These are phyloP conservation scores for Nomada flava DNA, from an alignment of 2,888 invertebrate genomes.

Conservation along the genomic window DNA sequence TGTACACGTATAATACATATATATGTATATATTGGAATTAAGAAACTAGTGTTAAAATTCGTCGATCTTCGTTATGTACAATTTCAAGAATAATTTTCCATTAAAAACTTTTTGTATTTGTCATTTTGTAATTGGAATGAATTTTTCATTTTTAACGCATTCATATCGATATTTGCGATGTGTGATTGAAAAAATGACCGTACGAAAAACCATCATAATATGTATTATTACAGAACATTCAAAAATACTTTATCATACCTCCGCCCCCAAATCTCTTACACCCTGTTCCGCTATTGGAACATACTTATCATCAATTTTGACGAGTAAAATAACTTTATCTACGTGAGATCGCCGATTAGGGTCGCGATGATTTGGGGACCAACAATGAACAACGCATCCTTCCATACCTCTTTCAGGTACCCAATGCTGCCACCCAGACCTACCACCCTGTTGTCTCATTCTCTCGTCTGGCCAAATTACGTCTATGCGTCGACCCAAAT, in stretches of 20 bases:
- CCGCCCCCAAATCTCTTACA: conserved; percentile 91
- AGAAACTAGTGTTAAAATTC: conserved; percentile 56
- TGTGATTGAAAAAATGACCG: conserved; percentile 27
- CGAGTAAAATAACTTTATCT: conserved; percentile 94
- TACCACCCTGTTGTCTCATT: conserved; percentile 94
- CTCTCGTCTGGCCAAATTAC: conserved; percentile 98
- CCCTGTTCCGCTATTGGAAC: conserved; percentile 97
- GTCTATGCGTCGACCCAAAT: conserved; percentile 94
- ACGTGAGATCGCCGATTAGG: conserved; percentile 95
- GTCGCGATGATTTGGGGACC: conserved; percentile 97
- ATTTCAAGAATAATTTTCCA: conserved; percentile 56
- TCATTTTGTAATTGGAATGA: conserved; percentile 59
- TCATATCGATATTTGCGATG: conserved; percentile 26
- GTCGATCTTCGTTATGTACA: conserved; percentile 54
- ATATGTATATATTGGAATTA: conserved; percentile 38
- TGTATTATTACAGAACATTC: conserved; percentile 33
- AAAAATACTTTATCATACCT: conserved; percentile 83
- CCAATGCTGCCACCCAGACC: conserved; percentile 96
- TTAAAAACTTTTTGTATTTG: conserved; percentile 34
- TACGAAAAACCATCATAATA: conserved; percentile 41
- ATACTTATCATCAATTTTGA: conserved; percentile 96
- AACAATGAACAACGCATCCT: conserved; percentile 96
- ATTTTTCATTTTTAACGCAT: conserved; percentile 46
- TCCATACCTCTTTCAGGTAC: conserved; percentile 96
- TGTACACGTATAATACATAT: conserved; percentile 2